Percentiles rank a stretch among this genome's conserved stretches.
Evolutionary conservation across 2,113 vertebrate genomes (phyloP).

Genomic region (Scartelaos histophorus): DNA sequence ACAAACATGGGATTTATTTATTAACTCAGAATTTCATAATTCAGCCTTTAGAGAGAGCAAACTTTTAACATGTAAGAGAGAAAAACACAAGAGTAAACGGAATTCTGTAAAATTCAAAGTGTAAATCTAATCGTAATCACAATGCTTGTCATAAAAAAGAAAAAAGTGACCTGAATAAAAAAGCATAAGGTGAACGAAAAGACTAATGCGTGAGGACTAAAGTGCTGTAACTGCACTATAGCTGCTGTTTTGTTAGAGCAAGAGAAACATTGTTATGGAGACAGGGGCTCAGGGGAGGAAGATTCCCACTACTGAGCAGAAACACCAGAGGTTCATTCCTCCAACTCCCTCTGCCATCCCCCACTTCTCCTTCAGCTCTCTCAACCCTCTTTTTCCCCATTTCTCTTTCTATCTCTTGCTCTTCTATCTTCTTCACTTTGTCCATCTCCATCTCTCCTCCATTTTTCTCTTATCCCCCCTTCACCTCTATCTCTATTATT

Average conservation of each 20-base stretch:
- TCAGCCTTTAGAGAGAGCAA: too few species aligned
- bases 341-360: constrained; percentile 19
- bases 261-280: constrained; percentile 45
- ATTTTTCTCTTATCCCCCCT: too few species aligned
- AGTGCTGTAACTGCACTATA: constrained; percentile 9
- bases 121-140: too few species aligned
- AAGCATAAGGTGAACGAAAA: neutral
- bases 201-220: neutral
- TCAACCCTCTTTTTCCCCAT: neutral
- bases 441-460: neutral
- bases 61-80: too few species aligned
- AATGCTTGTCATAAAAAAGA: too few species aligned
- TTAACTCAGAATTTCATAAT: too few species aligned
- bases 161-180: neutral
- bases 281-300: constrained; percentile 21
- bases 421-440: neutral
- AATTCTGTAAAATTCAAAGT: too few species aligned
- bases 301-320: constrained; percentile 39
- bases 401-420: too few species aligned
- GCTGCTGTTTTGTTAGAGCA: constrained; percentile 43
- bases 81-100: too few species aligned
- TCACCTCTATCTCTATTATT: too few species aligned
- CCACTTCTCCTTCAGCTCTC: neutral
- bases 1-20: too few species aligned
- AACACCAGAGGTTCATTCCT: constrained; percentile 28